These are phyloP conservation scores for Desmophyllum pertusum DNA, from an alignment of 92 coral and sea anemone species.

Conservation along the genomic window DNA sequence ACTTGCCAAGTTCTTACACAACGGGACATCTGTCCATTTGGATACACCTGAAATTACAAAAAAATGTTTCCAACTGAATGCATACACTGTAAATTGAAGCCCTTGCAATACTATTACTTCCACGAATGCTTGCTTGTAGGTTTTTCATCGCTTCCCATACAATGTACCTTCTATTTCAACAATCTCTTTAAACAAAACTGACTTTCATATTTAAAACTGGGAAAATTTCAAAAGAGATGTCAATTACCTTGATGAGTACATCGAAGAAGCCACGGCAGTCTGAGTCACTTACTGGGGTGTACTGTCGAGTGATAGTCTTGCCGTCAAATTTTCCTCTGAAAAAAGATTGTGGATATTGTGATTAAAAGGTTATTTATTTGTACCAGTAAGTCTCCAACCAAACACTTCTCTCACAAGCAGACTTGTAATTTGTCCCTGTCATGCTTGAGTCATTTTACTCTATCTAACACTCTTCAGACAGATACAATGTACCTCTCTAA, in stretches of 20 bases:
- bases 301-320: constrained; percentile 66
- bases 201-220: not conserved
- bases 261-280: constrained; percentile 68
- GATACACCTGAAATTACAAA: constrained; percentile 51
- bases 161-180: too few species aligned
- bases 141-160: not conserved
- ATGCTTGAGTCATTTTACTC: too few species aligned
- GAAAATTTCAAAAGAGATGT: not conserved
- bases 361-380: not conserved
- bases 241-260: constrained; percentile 76
- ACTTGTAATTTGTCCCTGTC: not conserved
- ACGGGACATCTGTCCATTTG: constrained; percentile 76
- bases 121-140: not conserved
- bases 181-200: not conserved
- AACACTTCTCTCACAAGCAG: not conserved
- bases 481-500: too few species aligned
- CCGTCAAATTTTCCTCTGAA: constrained; percentile 64
- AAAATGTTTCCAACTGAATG: not conserved
- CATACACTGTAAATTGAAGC: not conserved
- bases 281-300: constrained; percentile 69
- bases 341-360: not conserved
- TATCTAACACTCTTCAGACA: too few species aligned
- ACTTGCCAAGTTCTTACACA: constrained; percentile 70
- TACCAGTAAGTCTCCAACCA: too few species aligned
- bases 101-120: not conserved